Base-by-base conservation (phyloP, 2,113 vertebrate species). In the Mugil cephalus region DNA sequence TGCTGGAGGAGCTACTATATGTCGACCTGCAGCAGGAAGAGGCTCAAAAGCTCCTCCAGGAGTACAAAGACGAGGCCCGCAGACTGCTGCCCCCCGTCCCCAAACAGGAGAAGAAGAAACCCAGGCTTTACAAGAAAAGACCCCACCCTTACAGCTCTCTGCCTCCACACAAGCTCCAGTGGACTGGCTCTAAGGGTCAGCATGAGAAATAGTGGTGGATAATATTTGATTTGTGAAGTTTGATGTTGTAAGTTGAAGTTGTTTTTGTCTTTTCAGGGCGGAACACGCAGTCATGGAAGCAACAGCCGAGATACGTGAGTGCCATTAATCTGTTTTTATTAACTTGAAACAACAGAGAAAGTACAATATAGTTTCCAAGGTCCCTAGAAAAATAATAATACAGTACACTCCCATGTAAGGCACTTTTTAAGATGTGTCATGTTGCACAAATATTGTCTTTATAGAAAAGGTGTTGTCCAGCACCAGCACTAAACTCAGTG, bases 1-100 rank as follows among this genome's bases (percentile, higher is more conserved):
- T 94, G 59, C 78, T 95, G 81, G 96, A 97, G 50, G 95, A 96
- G 79, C 89, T 98, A 71, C 84, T 91, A 7, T 97, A 94, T 1
- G 87, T 93, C 0, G 96, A 96, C 81, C 93, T 96, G 56, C 80
- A 89, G 12, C 93, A 86, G 68, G 94, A 95, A 11, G 90, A 94
- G 47, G 95, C 95, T 1, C 93, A 93, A 76, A 82, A 84, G 9
- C 84, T 98, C 69, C 92, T 98, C 77, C 91, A 89, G 19, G 90
- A 91, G 14, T 96, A 95, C 53, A 95, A 95, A 79, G 94, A 95
- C 8, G 88, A 95, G 67, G 96, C 96, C 0, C 89, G 90, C 19
- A 94, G 94, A 38, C 88, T 95, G 56, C 92, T 97, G 45, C 96
- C 96, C 1, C 85, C 94, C 1, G 83, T 93, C 0, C 88, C 93